Evolutionary conservation across 2,888 invertebrate species (phyloP).

Genomic region (Mantis religiosa): DNA sequence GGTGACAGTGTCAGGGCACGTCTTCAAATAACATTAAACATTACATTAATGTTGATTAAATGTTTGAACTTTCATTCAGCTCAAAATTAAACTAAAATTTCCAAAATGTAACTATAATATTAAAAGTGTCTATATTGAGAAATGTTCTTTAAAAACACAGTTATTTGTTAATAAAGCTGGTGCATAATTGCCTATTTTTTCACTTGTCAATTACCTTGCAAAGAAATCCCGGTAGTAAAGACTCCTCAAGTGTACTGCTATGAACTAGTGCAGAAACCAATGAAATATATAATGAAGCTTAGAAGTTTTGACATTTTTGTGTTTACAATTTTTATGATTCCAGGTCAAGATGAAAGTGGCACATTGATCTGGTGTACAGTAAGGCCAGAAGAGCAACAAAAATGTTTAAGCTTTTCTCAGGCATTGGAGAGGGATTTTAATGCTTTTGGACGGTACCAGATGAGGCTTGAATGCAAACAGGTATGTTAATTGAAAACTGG

Average conservation of each 20-base stretch:
- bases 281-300: neutral
- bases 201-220: neutral
- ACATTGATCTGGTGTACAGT: conserved; percentile 78
- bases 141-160: too few relatives aligned
- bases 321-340: neutral
- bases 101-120: too few relatives aligned
- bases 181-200: neutral
- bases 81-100: too few relatives aligned
- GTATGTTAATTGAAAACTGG: conserved; percentile 47
- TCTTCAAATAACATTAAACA: too few relatives aligned
- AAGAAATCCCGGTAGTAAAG: neutral
- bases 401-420: conserved; percentile 73
- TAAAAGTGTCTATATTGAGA: too few relatives aligned
- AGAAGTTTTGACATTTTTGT: neutral
- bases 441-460: conserved; percentile 58
- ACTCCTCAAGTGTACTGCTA: too few relatives aligned
- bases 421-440: conserved; percentile 64
- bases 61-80: too few relatives aligned
- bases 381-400: conserved; percentile 69
- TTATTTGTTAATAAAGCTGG: neutral
- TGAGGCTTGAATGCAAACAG: conserved; percentile 65
- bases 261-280: neutral
- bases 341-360: conserved; percentile 13
- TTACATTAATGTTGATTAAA: too few relatives aligned
- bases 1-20: too few relatives aligned